Percentiles rank a stretch among this genome's conserved stretches.
phyloP scores from a whole-genome alignment of 2,888 invertebrate genomes.

The Micropterix aruncella region DNA sequence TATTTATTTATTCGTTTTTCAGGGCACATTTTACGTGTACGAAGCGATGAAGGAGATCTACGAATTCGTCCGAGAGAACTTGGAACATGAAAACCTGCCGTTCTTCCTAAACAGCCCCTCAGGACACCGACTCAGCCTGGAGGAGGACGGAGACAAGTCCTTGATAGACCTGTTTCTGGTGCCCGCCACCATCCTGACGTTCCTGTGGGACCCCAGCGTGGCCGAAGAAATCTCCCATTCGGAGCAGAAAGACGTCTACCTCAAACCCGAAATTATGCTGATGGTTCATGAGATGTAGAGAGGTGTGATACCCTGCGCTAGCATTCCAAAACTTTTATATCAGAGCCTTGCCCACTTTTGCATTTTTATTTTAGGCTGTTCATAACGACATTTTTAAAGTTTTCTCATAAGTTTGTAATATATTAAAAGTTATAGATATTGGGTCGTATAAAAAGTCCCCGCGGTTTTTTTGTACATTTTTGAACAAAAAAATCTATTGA shows the following conservation, averaged over 20 bases:
- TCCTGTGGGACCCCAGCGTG: conserved; percentile 48
- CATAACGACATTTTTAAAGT: too few relatives aligned
- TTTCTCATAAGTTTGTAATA: too few relatives aligned
- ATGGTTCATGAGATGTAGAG: conserved; percentile 46
- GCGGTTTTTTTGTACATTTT: too few relatives aligned
- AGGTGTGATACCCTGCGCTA: too few relatives aligned
- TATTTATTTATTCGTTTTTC: conserved; percentile 17
- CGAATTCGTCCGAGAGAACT: conserved; percentile 66
- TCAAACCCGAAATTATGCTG: conserved; percentile 67
- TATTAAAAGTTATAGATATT: too few relatives aligned
- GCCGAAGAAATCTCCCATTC: conserved; percentile 34
- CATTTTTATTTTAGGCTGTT: not conserved
- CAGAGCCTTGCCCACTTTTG: not conserved
- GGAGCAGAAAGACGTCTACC: conserved; percentile 42
- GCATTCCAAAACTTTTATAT: not conserved
- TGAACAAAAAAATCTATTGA: too few relatives aligned
- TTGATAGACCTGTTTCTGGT: conserved; percentile 67
- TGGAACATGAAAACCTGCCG: conserved; percentile 51
- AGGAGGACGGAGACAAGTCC: conserved; percentile 54
- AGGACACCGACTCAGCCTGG: conserved; percentile 45
- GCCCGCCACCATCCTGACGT: conserved; percentile 70
- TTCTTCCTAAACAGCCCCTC: conserved; percentile 56
- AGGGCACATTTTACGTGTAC: conserved; percentile 82
- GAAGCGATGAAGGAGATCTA: conserved; percentile 63
- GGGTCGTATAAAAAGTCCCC: too few relatives aligned